Evolutionary conservation across 2,888 invertebrate species (phyloP).

Genomic region (Ashinkailepas kermadecensis): DNA sequence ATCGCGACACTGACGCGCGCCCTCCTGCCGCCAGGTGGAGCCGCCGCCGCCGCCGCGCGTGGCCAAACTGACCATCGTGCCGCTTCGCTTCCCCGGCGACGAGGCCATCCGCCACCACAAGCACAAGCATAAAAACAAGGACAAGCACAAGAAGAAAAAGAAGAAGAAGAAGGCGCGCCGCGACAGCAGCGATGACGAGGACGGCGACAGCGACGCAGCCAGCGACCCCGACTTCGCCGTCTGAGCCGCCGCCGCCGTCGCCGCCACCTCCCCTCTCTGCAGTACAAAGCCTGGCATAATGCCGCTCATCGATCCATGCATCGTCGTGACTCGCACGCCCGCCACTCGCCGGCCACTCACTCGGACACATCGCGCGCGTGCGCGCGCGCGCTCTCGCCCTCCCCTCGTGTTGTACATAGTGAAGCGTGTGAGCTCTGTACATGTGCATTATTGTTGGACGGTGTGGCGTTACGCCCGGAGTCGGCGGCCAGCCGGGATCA

Average conservation of each 20-base stretch:
- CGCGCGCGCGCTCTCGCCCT: not conserved
- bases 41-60: constrained; percentile 46
- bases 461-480: not conserved
- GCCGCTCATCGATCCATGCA: not conserved
- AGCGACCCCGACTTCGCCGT: constrained; percentile 38
- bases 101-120: constrained; percentile 28
- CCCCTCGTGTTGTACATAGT: not conserved
- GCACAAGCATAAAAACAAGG: constrained; percentile 41
- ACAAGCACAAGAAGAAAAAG: constrained; percentile 48
- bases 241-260: constrained; percentile 25
- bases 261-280: constrained; percentile 11
- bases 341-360: too few relatives aligned
- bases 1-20: too few relatives aligned
- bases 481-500: not conserved
- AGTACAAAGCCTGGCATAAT: constrained; percentile 1
- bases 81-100: constrained; percentile 33
- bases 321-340: not conserved
- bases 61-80: constrained; percentile 48
- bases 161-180: constrained; percentile 52
- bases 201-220: constrained; percentile 46
- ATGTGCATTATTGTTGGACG: not conserved
- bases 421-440: not conserved
- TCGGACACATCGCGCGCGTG: not conserved
- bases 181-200: constrained; percentile 56
- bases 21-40: constrained; percentile 16